Base-by-base conservation (phyloP, 2,888 invertebrate species). In the Laspeyria flexula region DNA sequence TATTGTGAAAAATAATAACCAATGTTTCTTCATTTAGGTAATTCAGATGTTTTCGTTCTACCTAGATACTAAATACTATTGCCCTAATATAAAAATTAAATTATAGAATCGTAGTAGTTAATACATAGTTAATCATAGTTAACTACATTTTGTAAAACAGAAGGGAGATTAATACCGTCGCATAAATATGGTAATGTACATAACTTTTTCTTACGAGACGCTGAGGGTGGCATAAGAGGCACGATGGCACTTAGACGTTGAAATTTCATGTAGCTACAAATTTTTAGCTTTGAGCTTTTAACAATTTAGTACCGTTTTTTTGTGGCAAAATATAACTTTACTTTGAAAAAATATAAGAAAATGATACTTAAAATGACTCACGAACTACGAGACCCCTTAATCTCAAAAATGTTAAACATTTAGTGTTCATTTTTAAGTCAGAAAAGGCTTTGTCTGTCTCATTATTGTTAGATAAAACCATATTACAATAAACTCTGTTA, bases 141-240 rank as follows among this genome's bases (percentile, higher is more conserved):
- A n/a, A n/a, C n/a, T n/a, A n/a, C n/a, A n/a, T n/a, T n/a, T n/a
- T n/a, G n/a, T n/a, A n/a, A n/a, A n/a, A n/a, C n/a, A n/a, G n/a
- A 48, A 51, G 41, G 33, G 18, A 43, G 40, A 38, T 27, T 49
- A 49, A 48, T 43, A 41, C 10, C 37, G 35, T 35, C 34, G 38
- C 43, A 43, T 52, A 48, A 57, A 65, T 54, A 69, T 61, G 61
- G 52, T 61, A 65, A 61, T 65, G 43, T 45, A 35, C 34, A 34
- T 46, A 35, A 37, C 43, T 41, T 49, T 33, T 51, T 27, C 66
- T 58, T 39, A 46, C 42, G 62, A 65, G 58, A 61, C 51, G 44
- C 27, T 23, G 16, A 39, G 53, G 27, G 39, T 37, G 50, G 23
- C 42, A 42, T 50, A 27, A 46, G 46, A 43, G 58, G 30, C 30